phyloP scores from a whole-genome alignment of 2,888 invertebrate species.

The Amphimallon solstitiale region DNA sequence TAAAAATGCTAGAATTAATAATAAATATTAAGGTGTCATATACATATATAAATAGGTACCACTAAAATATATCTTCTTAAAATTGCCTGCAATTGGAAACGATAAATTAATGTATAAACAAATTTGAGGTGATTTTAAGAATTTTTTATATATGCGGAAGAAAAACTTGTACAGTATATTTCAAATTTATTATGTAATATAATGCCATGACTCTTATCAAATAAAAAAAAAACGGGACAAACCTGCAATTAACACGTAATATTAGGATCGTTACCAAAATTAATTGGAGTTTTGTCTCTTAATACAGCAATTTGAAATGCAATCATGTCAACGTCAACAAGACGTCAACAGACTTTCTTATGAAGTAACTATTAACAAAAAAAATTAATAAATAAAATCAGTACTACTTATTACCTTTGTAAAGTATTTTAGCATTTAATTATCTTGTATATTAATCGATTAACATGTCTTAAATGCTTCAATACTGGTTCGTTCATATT shows the following conservation, averaged over 20 bases:
- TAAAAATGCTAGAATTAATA: conserved; percentile 9
- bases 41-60: conserved; percentile 13
- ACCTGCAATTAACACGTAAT: background rate
- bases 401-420: no score
- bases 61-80: conserved; percentile 26
- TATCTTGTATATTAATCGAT: background rate
- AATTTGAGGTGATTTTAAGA: conserved; percentile 28
- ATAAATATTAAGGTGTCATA: conserved; percentile 13
- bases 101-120: background rate
- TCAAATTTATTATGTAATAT: conserved; percentile 16
- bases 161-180: conserved; percentile 23
- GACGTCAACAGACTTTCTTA: conserved; percentile 6
- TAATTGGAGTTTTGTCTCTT: background rate
- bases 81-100: conserved; percentile 1
- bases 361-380: background rate
- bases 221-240: background rate
- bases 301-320: conserved; percentile 40
- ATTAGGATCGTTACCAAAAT: no score
- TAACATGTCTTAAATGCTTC: conserved; percentile 13
- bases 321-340: conserved; percentile 25
- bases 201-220: conserved; percentile 7
- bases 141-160: conserved; percentile 27
- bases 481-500: background rate
- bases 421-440: conserved; percentile 27
- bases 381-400: no score